Conservation (phyloP, 1,140 invertebrate genomes). For the Pseudobourletiella spinata region DNA sequence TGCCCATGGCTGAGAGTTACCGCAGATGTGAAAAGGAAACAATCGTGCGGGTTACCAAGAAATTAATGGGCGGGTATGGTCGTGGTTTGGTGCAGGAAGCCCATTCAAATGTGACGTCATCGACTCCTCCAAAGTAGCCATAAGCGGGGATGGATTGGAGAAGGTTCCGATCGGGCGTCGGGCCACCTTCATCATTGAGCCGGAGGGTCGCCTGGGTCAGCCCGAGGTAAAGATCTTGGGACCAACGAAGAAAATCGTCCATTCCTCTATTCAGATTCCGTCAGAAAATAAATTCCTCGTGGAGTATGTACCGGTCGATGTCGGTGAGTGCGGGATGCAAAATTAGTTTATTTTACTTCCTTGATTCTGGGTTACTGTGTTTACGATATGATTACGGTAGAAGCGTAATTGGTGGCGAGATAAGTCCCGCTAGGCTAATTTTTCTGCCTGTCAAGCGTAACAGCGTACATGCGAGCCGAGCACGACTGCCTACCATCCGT, state of each 20-base stretch:
- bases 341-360: conserved; percentile 4
- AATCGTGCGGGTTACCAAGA: too few species aligned
- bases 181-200: conserved; percentile 75
- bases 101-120: conserved; percentile 63
- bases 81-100: conserved; percentile 47
- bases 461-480: too few species aligned
- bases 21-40: too few species aligned
- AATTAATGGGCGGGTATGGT: too few species aligned
- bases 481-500: too few species aligned
- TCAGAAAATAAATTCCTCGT: conserved; percentile 37
- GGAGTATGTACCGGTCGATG: conserved; percentile 37
- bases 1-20: too few species aligned
- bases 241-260: conserved; percentile 47
- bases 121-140: conserved; percentile 63
- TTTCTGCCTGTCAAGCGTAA: too few species aligned
- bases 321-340: conserved; percentile 31
- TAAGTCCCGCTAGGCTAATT: too few species aligned
- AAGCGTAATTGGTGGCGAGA: too few species aligned
- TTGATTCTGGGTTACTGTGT: conserved; percentile 2
- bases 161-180: conserved; percentile 81
- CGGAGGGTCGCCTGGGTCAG: conserved; percentile 54
- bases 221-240: conserved; percentile 70
- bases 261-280: conserved; percentile 33
- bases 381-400: background rate
- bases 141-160: conserved; percentile 71